These are phyloP conservation scores for Philonicus albiceps DNA, from an alignment of 2,888 invertebrate species.

Conservation along the genomic window DNA sequence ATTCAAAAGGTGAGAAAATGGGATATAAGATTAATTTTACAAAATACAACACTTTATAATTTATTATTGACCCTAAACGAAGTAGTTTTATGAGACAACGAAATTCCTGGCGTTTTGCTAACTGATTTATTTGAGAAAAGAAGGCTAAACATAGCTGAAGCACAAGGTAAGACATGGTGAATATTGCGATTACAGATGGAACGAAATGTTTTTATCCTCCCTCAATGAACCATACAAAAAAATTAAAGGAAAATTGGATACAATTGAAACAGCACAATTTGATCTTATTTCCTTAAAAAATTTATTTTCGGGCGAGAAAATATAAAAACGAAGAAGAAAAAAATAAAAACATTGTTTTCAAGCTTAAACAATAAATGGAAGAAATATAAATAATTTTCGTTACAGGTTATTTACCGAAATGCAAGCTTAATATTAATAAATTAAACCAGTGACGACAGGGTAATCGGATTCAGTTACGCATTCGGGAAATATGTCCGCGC, in stretches of 20 bases:
- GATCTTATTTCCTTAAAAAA: conserved; percentile 11
- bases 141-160: no score
- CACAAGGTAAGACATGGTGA: no score
- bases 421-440: conserved; percentile 11
- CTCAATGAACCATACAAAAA: no score
- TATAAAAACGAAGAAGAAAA: not conserved
- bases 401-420: conserved; percentile 13
- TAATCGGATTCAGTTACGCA: not conserved
- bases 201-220: no score
- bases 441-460: not conserved
- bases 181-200: no score
- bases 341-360: not conserved
- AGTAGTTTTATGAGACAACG: no score
- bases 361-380: conserved; percentile 36
- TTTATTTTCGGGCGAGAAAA: conserved; percentile 2
- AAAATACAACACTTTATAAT: no score
- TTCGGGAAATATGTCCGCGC: not conserved
- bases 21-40: no score
- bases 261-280: not conserved
- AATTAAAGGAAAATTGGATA: not conserved
- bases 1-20: no score
- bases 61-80: no score
- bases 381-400: conserved; percentile 11
- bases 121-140: no score
- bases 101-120: no score